phyloP scores from a whole-genome alignment of 2,113 vertebrate genomes.

The Glaucomys volans region DNA sequence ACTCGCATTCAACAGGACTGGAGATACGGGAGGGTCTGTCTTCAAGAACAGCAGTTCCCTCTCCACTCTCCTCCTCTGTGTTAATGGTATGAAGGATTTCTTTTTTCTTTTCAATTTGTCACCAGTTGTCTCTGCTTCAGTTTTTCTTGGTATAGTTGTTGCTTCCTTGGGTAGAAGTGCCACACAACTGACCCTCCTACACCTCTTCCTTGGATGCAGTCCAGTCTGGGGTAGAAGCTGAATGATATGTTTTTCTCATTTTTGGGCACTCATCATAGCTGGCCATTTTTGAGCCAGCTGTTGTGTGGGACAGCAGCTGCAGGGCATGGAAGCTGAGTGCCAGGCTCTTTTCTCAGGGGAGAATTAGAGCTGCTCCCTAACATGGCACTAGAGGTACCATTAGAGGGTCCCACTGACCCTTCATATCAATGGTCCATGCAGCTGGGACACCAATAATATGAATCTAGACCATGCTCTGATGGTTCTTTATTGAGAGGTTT shows the following conservation, averaged over 20 bases:
- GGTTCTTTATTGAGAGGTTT: constrained; percentile 56
- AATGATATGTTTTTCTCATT: constrained; percentile 81
- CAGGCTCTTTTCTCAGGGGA: constrained; percentile 75
- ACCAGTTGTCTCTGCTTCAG: constrained; percentile 34
- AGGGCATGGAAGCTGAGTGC: constrained; percentile 79
- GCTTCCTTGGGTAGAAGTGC: constrained; percentile 72
- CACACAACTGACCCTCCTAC: constrained; percentile 36
- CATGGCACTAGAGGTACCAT: constrained; percentile 61
- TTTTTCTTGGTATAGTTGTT: constrained; percentile 67
- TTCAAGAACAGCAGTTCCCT: neutral
- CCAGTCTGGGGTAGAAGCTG: constrained; percentile 71
- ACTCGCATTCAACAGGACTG: neutral
- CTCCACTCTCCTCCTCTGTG: neutral
- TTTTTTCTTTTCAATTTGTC: constrained; percentile 38
- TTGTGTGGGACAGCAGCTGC: constrained; percentile 85
- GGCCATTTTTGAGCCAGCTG: constrained; percentile 87
- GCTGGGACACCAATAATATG: constrained; percentile 68
- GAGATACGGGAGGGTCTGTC: neutral
- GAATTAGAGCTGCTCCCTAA: constrained; percentile 75
- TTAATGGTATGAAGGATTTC: neutral
- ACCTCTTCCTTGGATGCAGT: constrained; percentile 26
- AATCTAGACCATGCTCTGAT: constrained; percentile 65
- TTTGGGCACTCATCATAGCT: constrained; percentile 75
- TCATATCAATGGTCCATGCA: constrained; percentile 67
- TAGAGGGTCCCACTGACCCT: constrained; percentile 75